Evolutionary conservation across 2,797 vertebrate genomes (phyloP), one percentile per base, ranked within the genome.

Genomic region (Hemibagrus guttatus): DNA sequence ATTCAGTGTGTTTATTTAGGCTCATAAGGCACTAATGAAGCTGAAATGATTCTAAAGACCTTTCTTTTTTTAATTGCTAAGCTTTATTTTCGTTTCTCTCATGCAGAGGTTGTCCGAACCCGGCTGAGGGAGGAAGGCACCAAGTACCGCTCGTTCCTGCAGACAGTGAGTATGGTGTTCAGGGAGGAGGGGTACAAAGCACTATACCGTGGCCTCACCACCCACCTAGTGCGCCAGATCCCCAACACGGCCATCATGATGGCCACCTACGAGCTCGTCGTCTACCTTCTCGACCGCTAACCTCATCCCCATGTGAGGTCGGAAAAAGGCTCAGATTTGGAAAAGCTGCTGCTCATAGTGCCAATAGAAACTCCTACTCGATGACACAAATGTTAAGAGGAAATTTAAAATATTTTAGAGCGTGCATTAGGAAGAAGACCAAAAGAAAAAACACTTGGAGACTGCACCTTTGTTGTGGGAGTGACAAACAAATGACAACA

Each of bases 161-260:
- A 98, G 92, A 99, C 98, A 13, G 90, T 99, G 0, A 94, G 96
- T 90, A 94, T 97, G 69, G 94, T 99, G 86, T 94, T 97, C 82
- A 94, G 93, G 89, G 98, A 99, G 94, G 98, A 99, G 95, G 97
- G 98, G 42, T 98, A 97, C 88, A 93, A 96, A 11, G 96, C 97
- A 9, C 96, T 99, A 61, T 99, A 99, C 94, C 96, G 98, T 14
- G 98, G 98, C 88, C 95, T 99, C 85, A 97, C 97, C 83, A 99
- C 98, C 0, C 98, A 99, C 69, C 95, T 99, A 54, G 94, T 99
- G 93, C 96, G 98, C 92, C 97, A 98, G 93, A 99, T 99, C 89
- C 98, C 98, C 89, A 99, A 99, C 94, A 99, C 98, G 0, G 98
- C 98, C 91, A 98, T 99, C 93, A 97, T 99, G 97, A 99, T 99